phyloP scores from a whole-genome alignment of 2,888 invertebrate genomes.

The Dorcus hopei region DNA sequence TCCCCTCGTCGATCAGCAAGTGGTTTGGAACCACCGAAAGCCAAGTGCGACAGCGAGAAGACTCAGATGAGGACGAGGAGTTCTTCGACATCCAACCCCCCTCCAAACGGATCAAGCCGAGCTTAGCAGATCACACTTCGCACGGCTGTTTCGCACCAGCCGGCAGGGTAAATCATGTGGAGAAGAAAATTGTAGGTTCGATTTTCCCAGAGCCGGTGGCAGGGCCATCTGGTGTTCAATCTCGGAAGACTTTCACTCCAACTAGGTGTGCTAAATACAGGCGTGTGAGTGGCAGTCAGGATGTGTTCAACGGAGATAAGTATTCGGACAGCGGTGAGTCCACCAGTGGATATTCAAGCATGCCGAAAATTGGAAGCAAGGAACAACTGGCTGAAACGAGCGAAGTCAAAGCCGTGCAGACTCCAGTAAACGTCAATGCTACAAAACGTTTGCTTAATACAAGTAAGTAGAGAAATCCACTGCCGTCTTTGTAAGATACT shows the following conservation, averaged over 20 bases:
- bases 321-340: slow-evolving; percentile 59
- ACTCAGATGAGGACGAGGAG: slow-evolving; percentile 43
- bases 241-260: slow-evolving; percentile 29
- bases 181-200: background rate
- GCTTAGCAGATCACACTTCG: slow-evolving; percentile 1
- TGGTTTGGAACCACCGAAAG: slow-evolving; percentile 50
- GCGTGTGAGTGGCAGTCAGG: slow-evolving; percentile 10
- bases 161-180: slow-evolving; percentile 2
- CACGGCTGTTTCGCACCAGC: no score
- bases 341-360: slow-evolving; percentile 58
- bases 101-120: slow-evolving; percentile 45
- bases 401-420: slow-evolving; percentile 11
- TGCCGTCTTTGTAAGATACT: no score
- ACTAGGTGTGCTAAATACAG: slow-evolving; percentile 10
- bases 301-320: slow-evolving; percentile 45
- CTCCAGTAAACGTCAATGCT: slow-evolving; percentile 10
- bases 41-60: slow-evolving; percentile 46
- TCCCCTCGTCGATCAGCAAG: slow-evolving; percentile 59
- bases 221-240: slow-evolving; percentile 43
- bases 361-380: slow-evolving; percentile 41
- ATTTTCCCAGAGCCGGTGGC: slow-evolving; percentile 39
- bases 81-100: slow-evolving; percentile 50
- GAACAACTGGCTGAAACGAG: slow-evolving; percentile 35
- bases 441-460: slow-evolving; percentile 32
- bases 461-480: slow-evolving; percentile 31